Evolutionary conservation across 1,140 invertebrate species (phyloP).

Genomic region (Drosophila pandora): DNA sequence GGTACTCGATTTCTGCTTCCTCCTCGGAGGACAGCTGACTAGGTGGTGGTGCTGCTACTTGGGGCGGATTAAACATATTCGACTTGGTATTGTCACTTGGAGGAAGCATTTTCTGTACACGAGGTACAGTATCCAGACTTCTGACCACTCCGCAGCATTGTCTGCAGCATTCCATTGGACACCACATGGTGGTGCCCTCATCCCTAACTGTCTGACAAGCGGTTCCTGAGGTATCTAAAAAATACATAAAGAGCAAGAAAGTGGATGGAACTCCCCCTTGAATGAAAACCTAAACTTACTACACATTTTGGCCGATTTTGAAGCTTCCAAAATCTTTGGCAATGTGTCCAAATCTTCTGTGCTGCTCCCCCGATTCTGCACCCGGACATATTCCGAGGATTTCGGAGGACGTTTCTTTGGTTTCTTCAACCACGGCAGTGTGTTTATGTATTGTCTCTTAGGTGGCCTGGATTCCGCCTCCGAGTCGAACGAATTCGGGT

Average conservation of each 20-base stretch:
- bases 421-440: constrained; percentile 11
- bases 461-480: neutral
- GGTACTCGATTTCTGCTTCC: neutral
- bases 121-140: neutral
- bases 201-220: constrained; percentile 13
- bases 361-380: constrained; percentile 20
- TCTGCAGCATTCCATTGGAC: constrained; percentile 37
- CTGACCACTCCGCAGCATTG: neutral
- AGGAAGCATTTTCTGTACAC: neutral
- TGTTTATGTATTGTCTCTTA: neutral
- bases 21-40: constrained; percentile 16
- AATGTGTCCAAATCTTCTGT: constrained; percentile 23
- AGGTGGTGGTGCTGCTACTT: constrained; percentile 19
- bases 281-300: neutral
- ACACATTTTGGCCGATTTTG: neutral
- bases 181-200: constrained; percentile 66
- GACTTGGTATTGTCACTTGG: neutral
- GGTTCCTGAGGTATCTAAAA: neutral
- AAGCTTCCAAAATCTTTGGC: constrained; percentile 24
- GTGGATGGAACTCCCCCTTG: no score
- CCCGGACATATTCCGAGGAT: constrained; percentile 1
- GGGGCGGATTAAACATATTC: neutral
- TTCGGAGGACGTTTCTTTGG: constrained; percentile 19
- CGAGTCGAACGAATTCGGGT: neutral
- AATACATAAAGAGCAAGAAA: neutral